A percentile compares a stretch with the other conserved stretches of the same genome.
Evolutionary conservation across 2,797 vertebrate genomes (phyloP).

Genomic region (Eulemur albifrons): DNA sequence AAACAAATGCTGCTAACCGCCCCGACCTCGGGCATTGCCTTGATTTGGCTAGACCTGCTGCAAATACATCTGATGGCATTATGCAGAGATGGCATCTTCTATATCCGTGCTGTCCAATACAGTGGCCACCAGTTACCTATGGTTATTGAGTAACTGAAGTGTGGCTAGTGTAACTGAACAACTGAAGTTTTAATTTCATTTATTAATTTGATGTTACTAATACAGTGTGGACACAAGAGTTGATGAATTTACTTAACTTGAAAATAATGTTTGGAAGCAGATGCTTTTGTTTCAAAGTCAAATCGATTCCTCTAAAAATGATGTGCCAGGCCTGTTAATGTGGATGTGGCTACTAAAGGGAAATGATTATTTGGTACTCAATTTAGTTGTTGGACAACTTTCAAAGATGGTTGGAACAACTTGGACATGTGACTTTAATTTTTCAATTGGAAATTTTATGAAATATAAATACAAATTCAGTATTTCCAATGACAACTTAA

Average conservation of each 20-base stretch:
- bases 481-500: neutral
- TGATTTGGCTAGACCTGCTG: neutral
- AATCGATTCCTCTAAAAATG: neutral
- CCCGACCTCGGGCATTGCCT: neutral
- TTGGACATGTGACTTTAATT: neutral
- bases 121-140: neutral
- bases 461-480: neutral
- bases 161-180: neutral
- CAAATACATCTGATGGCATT: neutral
- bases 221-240: neutral
- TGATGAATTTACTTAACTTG: neutral
- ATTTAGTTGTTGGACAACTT: neutral
- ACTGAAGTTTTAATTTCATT: neutral
- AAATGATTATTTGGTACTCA: neutral
- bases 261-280: neutral
- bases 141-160: neutral
- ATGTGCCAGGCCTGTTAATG: neutral
- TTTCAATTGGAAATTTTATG: neutral
- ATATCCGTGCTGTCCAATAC: neutral
- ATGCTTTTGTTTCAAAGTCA: neutral
- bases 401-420: neutral
- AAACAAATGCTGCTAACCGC: neutral
- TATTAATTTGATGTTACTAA: neutral
- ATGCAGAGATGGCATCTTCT: neutral
- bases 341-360: neutral